Base-by-base conservation (phyloP, 1,140 invertebrate genomes). In the Drosophila watanabei region DNA sequence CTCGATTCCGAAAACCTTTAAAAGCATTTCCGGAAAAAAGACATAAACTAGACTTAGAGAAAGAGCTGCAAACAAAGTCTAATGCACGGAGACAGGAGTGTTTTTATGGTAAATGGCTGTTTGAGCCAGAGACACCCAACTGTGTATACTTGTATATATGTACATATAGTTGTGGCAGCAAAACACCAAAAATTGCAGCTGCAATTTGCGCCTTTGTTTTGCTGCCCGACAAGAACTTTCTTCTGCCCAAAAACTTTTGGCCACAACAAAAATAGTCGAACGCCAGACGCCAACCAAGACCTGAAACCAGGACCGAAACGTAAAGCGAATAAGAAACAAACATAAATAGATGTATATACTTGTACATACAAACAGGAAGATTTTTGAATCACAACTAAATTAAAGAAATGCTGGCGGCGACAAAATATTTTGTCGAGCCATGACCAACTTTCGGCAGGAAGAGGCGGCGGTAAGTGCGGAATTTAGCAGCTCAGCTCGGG, bases 161-260 rank as follows among this genome's bases (percentile, higher is more conserved):
- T 58, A 49, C 13, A 28, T 57, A 56, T 28, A 33, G 43, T 33
- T 58, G 13, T 54, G 73, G 33, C 48, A 43, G 60, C 63, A 65
- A 79, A 86, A 68, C 68, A 65, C 77, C 66, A 69, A 69, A 82
- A 84, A 79, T 71, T 85, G 63, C 66, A 82, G 76, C 82, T 82
- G 86, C 73, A 89, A 89, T 90, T 89, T 89, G 81, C 71, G 86
- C 78, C 78, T 85, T 90, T 90, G 78, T 90, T 89, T 89, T 84
- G 80, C 72, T 66, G 84, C 65, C 85, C 64, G 69, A 65, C 58
- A 57, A 75, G 56, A 89, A 89, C 62, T 87, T 79, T 88, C 62
- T 81, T 63, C 48, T 54, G 69, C 41, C 62, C 56, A 79, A 81
- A 89, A 88, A 68, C 82, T 89, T 89, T 79, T 75, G 70, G 63